phyloP scores from a whole-genome alignment of 2,113 vertebrate genomes.

The Spilogale gracilis region DNA sequence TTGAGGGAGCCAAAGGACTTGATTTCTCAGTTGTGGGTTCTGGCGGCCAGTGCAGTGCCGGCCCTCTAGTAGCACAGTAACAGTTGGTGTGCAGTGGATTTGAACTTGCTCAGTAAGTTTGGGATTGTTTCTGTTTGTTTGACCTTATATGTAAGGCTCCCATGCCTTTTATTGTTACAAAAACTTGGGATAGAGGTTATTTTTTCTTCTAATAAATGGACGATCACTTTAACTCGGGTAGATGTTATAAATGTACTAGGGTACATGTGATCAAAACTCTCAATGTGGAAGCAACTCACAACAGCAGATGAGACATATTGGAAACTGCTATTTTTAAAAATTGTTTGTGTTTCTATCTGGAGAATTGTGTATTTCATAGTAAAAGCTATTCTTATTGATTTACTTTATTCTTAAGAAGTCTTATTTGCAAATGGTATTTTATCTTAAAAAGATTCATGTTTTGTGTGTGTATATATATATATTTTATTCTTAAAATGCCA shows the following conservation, averaged over 20 bases:
- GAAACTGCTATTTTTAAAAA: slow-evolving; percentile 38
- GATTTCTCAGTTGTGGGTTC: slow-evolving; percentile 50
- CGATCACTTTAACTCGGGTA: slow-evolving; percentile 51
- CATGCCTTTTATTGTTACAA: slow-evolving; percentile 35
- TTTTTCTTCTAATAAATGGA: slow-evolving; percentile 64
- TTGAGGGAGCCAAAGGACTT: neutral
- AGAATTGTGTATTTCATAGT: slow-evolving; percentile 27
- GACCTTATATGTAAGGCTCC: slow-evolving; percentile 39
- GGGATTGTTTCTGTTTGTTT: slow-evolving; percentile 7
- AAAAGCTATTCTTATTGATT: slow-evolving; percentile 53
- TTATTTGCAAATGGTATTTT: slow-evolving; percentile 59
- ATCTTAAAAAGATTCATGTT: slow-evolving; percentile 30
- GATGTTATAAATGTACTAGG: slow-evolving; percentile 19
- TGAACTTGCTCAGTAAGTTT: slow-evolving; percentile 56
- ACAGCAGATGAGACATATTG: slow-evolving; percentile 46
- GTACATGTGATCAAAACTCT: slow-evolving; percentile 58
- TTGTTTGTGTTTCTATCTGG: slow-evolving; percentile 28
- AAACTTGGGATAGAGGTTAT: slow-evolving; percentile 49
- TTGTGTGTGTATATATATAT: neutral
- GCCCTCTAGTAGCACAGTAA: slow-evolving; percentile 4
- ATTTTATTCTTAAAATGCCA: slow-evolving; percentile 59
- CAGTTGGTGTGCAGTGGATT: neutral
- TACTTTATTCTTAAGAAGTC: slow-evolving; percentile 40
- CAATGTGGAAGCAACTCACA: slow-evolving; percentile 36
- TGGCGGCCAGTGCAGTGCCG: slow-evolving; percentile 32